These are phyloP conservation scores for Dasyprocta punctata DNA, from an alignment of 2,113 vertebrate genomes.

Conservation along the genomic window DNA sequence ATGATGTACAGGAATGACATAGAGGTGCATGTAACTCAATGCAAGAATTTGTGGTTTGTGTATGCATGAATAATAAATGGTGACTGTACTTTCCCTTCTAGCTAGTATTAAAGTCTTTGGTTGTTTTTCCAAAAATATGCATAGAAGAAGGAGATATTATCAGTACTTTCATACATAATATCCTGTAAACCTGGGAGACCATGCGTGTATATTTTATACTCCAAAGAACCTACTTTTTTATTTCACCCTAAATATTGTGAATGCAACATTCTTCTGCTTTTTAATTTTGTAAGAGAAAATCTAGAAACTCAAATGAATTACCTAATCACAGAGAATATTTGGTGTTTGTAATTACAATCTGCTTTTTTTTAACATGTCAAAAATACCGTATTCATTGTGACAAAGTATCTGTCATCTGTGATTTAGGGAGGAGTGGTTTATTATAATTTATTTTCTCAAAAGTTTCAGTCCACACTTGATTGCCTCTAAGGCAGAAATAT, in stretches of 20 bases:
- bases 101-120: not conserved
- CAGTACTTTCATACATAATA: not conserved
- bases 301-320: not conserved
- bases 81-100: slow-evolving; percentile 8
- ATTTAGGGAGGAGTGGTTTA: not conserved
- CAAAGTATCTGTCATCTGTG: not conserved
- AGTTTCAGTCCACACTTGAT: not conserved
- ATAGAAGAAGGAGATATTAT: not conserved
- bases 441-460: not conserved
- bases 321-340: not conserved
- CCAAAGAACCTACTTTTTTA: not conserved
- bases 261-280: not conserved
- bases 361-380: not conserved
- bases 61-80: slow-evolving; percentile 55
- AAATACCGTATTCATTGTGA: not conserved
- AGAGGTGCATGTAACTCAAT: slow-evolving; percentile 42
- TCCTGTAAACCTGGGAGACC: slow-evolving; percentile 30
- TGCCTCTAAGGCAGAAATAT: not conserved
- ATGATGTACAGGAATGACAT: slow-evolving; percentile 50
- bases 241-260: not conserved
- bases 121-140: slow-evolving; percentile 1
- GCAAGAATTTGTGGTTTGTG: not conserved
- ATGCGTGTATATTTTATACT: not conserved
- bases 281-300: not conserved
- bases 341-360: not conserved